Base-by-base conservation (phyloP, 2,888 invertebrate species). In the Sericinus montela region DNA sequence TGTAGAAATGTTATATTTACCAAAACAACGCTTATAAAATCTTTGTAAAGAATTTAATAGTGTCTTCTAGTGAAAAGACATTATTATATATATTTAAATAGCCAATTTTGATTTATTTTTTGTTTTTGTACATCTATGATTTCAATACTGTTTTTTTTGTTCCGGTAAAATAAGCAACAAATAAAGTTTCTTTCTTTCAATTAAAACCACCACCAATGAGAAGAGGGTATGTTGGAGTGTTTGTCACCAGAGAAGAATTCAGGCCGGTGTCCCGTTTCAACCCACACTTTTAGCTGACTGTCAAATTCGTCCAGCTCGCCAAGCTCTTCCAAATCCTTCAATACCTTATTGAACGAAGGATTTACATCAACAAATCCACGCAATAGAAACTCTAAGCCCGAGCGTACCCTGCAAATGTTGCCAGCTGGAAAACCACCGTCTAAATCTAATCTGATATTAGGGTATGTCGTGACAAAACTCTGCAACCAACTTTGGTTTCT, bases 141-240 rank as follows among this genome's bases (percentile, higher is more conserved):
- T n/a, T n/a, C n/a, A n/a, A n/a, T n/a, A n/a, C n/a, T n/a, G n/a
- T n/a, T n/a, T n/a, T n/a, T n/a, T n/a, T n/a, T n/a, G n/a, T n/a
- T n/a, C n/a, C n/a, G n/a, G n/a, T n/a, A n/a, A n/a, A n/a, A n/a
- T n/a, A n/a, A n/a, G n/a, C n/a, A n/a, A n/a, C n/a, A n/a, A n/a
- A n/a, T n/a, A n/a, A n/a, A n/a, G n/a, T n/a, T n/a, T n/a, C n/a
- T n/a, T n/a, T n/a, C n/a, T n/a, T n/a, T n/a, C 25, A 13, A 28
- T 42, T 19, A 62, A 38, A 51, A 42, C 62, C 62, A 62, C 60
- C 62, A 61, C 62, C 60, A 62, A 41, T 62, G 62, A 7, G 41
- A 35, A 6, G 42, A 7, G 1, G 52, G 57, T n/a, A 43, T 34
- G 38, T 37, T 43, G 6, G 50, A 5, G 34, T 46, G 57, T 6